These are phyloP conservation scores for Lepus americanus DNA, from an alignment of 2,113 vertebrate genomes.

Conservation along the genomic window DNA sequence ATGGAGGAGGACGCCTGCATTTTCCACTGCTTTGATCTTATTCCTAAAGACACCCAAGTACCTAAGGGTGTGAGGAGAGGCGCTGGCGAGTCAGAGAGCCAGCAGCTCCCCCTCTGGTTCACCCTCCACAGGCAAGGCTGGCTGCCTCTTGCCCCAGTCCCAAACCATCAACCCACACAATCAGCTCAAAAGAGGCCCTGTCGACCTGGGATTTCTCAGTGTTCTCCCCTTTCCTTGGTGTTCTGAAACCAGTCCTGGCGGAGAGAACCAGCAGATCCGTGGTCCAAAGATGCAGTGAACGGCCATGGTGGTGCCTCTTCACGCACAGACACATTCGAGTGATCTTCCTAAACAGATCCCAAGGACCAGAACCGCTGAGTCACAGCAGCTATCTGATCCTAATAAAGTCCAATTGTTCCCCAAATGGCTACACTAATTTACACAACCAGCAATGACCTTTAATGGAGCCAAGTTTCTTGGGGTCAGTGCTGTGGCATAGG, in stretches of 20 bases:
- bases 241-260: background rate
- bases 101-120: background rate
- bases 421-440: background rate
- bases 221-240: background rate
- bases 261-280: background rate
- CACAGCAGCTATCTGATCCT: background rate
- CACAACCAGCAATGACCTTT: background rate
- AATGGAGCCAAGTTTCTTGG: background rate
- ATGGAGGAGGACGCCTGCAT: background rate
- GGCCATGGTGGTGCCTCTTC: background rate
- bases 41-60: background rate
- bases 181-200: background rate
- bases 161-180: background rate
- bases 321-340: background rate
- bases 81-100: background rate
- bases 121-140: background rate
- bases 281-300: background rate
- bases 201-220: background rate
- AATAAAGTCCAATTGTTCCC: background rate
- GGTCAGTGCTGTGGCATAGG: too few species aligned
- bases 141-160: background rate
- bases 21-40: background rate
- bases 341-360: background rate
- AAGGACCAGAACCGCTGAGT: background rate
- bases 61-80: background rate